Evolutionary conservation across 2,888 invertebrate species (phyloP).

Genomic region (Polydrusus tereticollis): DNA sequence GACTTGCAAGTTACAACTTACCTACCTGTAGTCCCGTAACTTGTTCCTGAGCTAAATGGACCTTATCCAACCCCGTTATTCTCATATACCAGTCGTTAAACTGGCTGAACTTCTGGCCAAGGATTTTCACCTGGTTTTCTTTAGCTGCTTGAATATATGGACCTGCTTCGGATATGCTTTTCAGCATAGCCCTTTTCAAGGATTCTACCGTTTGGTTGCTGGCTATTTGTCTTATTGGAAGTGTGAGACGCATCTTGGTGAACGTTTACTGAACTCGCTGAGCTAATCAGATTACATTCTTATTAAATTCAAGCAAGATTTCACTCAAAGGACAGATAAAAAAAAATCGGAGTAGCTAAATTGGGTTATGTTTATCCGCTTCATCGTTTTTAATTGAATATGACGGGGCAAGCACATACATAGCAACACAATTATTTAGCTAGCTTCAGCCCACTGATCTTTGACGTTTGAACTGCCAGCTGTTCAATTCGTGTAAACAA

Average conservation of each 20-base stretch:
- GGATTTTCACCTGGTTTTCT: slow-evolving; percentile 57
- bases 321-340: no score
- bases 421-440: no score
- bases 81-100: slow-evolving; percentile 77
- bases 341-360: neutral
- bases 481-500: slow-evolving; percentile 25
- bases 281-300: no score
- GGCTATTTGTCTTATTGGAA: slow-evolving; percentile 36
- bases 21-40: slow-evolving; percentile 77
- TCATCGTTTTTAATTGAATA: no score
- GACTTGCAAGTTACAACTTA: no score
- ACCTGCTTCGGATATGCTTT: slow-evolving; percentile 54
- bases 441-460: no score
- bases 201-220: slow-evolving; percentile 50
- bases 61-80: slow-evolving; percentile 83
- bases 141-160: slow-evolving; percentile 55
- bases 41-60: slow-evolving; percentile 79
- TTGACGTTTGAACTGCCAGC: slow-evolving; percentile 23
- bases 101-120: slow-evolving; percentile 67
- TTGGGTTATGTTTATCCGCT: neutral
- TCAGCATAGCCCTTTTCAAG: slow-evolving; percentile 53
- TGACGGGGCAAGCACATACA: no score
- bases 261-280: neutral
- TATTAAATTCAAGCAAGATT: no score
- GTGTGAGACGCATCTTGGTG: slow-evolving; percentile 46